Evolutionary conservation across 2,113 vertebrate genomes (phyloP).

Genomic region (Monopterus albus): DNA sequence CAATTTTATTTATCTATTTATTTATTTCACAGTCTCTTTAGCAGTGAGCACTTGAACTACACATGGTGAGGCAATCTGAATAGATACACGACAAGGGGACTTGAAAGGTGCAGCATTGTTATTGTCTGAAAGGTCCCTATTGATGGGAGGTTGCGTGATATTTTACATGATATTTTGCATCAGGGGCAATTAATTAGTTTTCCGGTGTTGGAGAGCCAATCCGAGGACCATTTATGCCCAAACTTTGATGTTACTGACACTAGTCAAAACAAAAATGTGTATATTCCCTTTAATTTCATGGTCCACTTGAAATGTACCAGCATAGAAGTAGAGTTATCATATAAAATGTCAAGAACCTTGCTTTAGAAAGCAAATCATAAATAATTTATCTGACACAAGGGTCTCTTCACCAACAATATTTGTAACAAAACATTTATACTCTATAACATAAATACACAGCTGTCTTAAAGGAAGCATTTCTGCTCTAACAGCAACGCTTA

Average conservation of each 20-base stretch:
- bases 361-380: conserved; percentile 24
- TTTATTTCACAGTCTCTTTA: conserved; percentile 15
- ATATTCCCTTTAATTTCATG: conserved; percentile 12
- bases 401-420: conserved; percentile 1
- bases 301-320: conserved; percentile 38
- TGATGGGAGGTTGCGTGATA: conserved; percentile 42
- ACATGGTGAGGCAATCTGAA: conserved; percentile 11
- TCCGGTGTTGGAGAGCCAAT: conserved; percentile 30
- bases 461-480: not conserved
- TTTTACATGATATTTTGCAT: conserved; percentile 48
- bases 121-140: conserved; percentile 57
- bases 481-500: conserved; percentile 20
- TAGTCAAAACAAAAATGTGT: conserved; percentile 50
- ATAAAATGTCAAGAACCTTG: conserved; percentile 46
- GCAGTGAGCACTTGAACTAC: conserved; percentile 29
- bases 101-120: conserved; percentile 58
- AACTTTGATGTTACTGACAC: conserved; percentile 39
- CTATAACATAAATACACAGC: not conserved
- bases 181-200: conserved; percentile 52
- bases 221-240: conserved; percentile 33
- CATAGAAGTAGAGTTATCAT: conserved; percentile 3
- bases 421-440: not conserved
- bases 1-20: conserved; percentile 12
- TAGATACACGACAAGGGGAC: conserved; percentile 50
- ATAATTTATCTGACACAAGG: not conserved